These are phyloP conservation scores for Drosophila willistoni DNA, from an alignment of 1,140 invertebrate species.

Conservation along the genomic window DNA sequence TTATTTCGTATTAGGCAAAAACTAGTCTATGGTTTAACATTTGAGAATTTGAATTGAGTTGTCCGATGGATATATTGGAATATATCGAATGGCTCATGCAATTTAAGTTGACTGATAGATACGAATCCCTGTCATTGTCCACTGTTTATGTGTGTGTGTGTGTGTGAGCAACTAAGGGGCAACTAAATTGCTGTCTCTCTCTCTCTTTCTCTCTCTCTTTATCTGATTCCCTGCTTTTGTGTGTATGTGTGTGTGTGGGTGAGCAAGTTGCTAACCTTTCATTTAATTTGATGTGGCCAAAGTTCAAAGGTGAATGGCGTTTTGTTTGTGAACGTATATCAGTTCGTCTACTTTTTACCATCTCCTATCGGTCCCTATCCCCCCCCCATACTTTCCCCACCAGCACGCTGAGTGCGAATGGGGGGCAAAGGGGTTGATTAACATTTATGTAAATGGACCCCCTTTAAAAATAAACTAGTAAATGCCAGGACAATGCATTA, in stretches of 20 bases:
- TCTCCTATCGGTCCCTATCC: background rate
- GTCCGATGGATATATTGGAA: too few relatives aligned
- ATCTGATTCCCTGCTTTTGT: background rate
- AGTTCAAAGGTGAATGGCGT: slow-evolving; percentile 65
- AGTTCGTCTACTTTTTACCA: slow-evolving; percentile 6
- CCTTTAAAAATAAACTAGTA: background rate
- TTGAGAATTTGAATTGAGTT: too few relatives aligned
- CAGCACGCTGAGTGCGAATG: too few relatives aligned
- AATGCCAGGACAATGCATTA: slow-evolving; percentile 39
- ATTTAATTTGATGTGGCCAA: slow-evolving; percentile 71
- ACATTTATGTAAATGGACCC: slow-evolving; percentile 71
- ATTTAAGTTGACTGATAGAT: background rate
- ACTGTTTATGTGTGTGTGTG: background rate
- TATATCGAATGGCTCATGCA: background rate
- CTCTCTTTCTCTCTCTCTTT: background rate
- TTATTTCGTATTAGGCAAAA: too few relatives aligned
- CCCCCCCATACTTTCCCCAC: too few relatives aligned
- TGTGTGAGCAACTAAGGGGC: background rate
- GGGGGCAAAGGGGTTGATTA: slow-evolving; percentile 27
- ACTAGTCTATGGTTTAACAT: too few relatives aligned
- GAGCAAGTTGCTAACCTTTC: slow-evolving; percentile 61
- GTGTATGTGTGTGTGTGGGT: background rate
- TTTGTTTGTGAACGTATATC: slow-evolving; percentile 17
- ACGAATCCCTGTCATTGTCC: background rate
- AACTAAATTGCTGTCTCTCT: background rate